Base-by-base conservation (phyloP, 2,888 invertebrate species). In the Clitarchus hookeri region DNA sequence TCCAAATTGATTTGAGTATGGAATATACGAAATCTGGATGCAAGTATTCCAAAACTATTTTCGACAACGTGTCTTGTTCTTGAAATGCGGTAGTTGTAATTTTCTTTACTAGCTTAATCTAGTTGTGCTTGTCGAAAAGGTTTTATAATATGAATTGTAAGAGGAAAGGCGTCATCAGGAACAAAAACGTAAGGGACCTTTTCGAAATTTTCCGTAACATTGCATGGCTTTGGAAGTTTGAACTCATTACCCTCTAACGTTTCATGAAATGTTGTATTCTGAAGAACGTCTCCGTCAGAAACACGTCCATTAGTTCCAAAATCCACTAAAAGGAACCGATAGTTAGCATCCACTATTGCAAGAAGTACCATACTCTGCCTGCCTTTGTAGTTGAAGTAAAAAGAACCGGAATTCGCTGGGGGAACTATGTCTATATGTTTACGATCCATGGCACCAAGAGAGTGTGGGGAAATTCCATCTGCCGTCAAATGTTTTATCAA, bases 381-480 rank as follows among this genome's bases (percentile, higher is more conserved):
- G 13, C 86, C 86, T 88, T 90, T 89, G 85, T 89, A 90, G 85
- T 89, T 90, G 48, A 85, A 90, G 89, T 88, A 90, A 86, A 87
- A 88, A 8, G 89, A 90, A 27, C 89, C 89, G 84, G 89, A 88
- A 78, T 84, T 87, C 16, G 84, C 80, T 83, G 89, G 89, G n/a
- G n/a, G n/a, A n/a, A n/a, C n/a, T n/a, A n/a, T n/a, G n/a, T n/a
- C n/a, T n/a, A n/a, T n/a, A n/a, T 90, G 89, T 86, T 90, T 90
- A 44, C 89, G 88, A 86, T 89, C 89, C 78, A 89, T 44, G 36
- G 89, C 88, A 53, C 89, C 89, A 78, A 89, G 82, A 84, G 88
- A 89, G 86, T 89, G 85, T n/a, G 19, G 78, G 36, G 78, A 77
- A 84, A 78, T 78, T 84, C 77, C 77, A 84, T 78, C n/a, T 84